These are phyloP conservation scores for Loripinus fragilis DNA, from an alignment of 2,888 invertebrate genomes.

Conservation along the genomic window DNA sequence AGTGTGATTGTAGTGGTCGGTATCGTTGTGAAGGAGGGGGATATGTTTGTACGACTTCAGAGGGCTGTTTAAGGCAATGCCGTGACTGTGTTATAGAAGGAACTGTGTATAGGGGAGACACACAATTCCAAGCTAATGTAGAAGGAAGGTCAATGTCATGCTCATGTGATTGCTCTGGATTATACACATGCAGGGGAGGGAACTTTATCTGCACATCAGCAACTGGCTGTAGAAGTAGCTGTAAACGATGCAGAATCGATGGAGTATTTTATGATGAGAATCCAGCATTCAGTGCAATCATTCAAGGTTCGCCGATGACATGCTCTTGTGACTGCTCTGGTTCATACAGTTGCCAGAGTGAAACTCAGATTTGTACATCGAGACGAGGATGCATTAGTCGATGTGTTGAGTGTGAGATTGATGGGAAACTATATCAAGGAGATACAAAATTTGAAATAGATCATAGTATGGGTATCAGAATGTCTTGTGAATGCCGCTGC, in stretches of 20 bases:
- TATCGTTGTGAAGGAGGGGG: slow-evolving; percentile 28
- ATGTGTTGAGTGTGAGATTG: slow-evolving; percentile 50
- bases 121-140: slow-evolving; percentile 53
- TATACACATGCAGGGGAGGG: slow-evolving; percentile 30
- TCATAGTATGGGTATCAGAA: slow-evolving; percentile 44
- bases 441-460: slow-evolving; percentile 51
- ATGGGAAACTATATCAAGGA: slow-evolving; percentile 38
- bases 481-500: slow-evolving; percentile 51
- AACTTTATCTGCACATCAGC: slow-evolving; percentile 21
- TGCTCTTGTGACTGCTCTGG: slow-evolving; percentile 42
- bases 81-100: slow-evolving; percentile 27
- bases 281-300: slow-evolving; percentile 43
- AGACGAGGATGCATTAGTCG: slow-evolving; percentile 27
- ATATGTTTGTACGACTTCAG: slow-evolving; percentile 17
- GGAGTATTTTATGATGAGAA: slow-evolving; percentile 30
- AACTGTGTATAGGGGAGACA: neutral
- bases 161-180: slow-evolving; percentile 35
- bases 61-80: slow-evolving; percentile 32
- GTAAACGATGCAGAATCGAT: slow-evolving; percentile 46
- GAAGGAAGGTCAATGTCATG: slow-evolving; percentile 32
- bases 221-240: slow-evolving; percentile 34
- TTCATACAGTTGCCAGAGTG: slow-evolving; percentile 26
- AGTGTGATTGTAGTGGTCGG: slow-evolving; percentile 41
- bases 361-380: slow-evolving; percentile 26
- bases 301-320: slow-evolving; percentile 33